phyloP scores from a whole-genome alignment of 1,140 invertebrate species.

The Idris sp. region DNA sequence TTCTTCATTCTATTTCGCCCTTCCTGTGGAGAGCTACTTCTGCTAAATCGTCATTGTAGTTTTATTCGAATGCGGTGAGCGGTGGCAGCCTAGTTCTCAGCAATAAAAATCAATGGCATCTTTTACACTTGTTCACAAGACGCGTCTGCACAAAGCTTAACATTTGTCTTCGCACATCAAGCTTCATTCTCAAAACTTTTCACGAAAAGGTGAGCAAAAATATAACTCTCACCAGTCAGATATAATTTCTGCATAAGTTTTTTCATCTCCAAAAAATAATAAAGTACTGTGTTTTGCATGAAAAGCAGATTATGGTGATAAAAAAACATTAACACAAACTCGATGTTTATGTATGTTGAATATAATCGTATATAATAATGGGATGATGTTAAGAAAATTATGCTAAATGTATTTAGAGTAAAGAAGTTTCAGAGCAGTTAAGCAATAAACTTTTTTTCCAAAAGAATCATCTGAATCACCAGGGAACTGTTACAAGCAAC shows the following conservation, averaged over 20 bases:
- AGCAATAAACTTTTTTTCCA: conserved; percentile 35
- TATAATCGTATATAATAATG: conserved; percentile 33
- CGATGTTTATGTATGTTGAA: conserved; percentile 27
- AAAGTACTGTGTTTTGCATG: conserved; percentile 31
- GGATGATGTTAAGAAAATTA: conserved; percentile 20
- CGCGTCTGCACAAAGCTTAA: conserved; percentile 31
- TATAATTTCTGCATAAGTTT: conserved; percentile 11
- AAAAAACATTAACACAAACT: conserved; percentile 35
- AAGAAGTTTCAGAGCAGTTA: conserved; percentile 23
- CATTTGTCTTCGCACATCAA: conserved; percentile 17
- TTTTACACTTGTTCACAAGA: conserved; percentile 47
- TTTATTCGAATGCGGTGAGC: conserved; percentile 54
- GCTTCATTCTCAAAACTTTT: conserved; percentile 36
- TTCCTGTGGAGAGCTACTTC: conserved; percentile 47
- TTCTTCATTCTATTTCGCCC: conserved; percentile 41
- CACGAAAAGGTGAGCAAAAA: conserved; percentile 23
- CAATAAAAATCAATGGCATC: conserved; percentile 62
- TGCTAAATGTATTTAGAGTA: conserved; percentile 30
- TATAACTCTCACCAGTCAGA: conserved; percentile 5
- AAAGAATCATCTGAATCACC: conserved; percentile 13
- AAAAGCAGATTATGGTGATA: conserved; percentile 41
- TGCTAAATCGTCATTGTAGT: conserved; percentile 58
- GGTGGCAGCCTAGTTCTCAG: conserved; percentile 48
- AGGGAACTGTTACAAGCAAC: conserved; percentile 16
- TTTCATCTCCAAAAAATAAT: conserved; percentile 31